Conservation (phyloP, 2,113 vertebrate species). For the Notechis scutatus region DNA sequence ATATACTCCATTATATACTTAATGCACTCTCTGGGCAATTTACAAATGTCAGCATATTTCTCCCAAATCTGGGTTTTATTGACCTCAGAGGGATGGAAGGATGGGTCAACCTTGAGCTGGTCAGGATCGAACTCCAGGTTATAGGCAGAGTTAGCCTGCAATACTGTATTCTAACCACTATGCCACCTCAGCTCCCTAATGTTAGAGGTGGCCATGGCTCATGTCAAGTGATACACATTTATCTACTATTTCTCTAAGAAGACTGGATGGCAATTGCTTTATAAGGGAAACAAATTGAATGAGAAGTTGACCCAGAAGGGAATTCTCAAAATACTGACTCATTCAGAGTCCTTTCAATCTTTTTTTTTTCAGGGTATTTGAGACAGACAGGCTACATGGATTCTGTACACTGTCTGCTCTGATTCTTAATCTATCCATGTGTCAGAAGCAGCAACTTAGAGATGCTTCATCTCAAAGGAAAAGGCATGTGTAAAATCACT, state of each 20-base stretch:
- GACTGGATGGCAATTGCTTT: slow-evolving; percentile 42
- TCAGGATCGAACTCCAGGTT: neutral
- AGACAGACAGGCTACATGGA: neutral
- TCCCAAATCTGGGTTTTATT: neutral
- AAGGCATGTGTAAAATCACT: neutral
- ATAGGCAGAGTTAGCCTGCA: neutral
- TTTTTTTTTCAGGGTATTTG: neutral
- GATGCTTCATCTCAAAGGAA: neutral
- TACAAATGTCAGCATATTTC: neutral
- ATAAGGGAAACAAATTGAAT: slow-evolving; percentile 39
- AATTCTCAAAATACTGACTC: neutral
- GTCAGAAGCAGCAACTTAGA: neutral
- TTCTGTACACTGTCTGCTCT: neutral
- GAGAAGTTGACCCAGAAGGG: slow-evolving; percentile 48
- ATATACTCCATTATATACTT: neutral
- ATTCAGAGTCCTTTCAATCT: neutral
- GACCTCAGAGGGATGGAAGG: neutral
- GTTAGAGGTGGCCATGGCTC: neutral
- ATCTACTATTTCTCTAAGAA: slow-evolving; percentile 8
- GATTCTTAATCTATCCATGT: neutral
- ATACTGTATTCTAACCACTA: neutral
- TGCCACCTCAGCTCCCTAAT: neutral
- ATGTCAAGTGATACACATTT: neutral
- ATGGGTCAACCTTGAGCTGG: neutral
- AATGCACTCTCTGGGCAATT: neutral